Conservation (phyloP, 2,888 invertebrate genomes). For the Norana najaformis region DNA sequence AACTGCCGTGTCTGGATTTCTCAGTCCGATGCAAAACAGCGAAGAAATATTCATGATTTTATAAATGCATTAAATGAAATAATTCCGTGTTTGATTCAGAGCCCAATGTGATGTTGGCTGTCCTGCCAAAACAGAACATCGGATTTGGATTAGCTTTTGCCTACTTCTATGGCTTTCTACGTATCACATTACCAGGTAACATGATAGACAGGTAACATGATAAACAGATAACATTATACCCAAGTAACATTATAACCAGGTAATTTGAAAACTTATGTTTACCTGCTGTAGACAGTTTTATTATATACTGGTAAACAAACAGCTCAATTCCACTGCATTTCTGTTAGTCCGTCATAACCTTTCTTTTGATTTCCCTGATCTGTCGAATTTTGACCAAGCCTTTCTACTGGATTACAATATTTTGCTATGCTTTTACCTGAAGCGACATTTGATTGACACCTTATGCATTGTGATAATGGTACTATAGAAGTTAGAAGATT, state of each 20-base stretch:
- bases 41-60: too few species aligned
- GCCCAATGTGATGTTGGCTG: not conserved
- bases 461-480: too few species aligned
- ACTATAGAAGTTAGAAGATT: too few species aligned
- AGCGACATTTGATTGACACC: too few species aligned
- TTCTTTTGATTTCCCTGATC: too few species aligned
- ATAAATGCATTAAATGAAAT: not conserved
- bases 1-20: not conserved
- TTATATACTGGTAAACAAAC: too few species aligned
- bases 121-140: conserved; percentile 16
- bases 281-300: not conserved
- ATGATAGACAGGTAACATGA: not conserved
- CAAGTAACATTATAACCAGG: not conserved
- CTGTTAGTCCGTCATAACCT: too few species aligned
- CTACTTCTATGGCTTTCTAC: conserved; percentile 34
- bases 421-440: too few species aligned
- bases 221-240: not conserved
- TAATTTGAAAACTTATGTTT: not conserved
- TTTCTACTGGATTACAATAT: too few species aligned
- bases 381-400: too few species aligned
- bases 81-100: conserved; percentile 10
- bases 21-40: not conserved
- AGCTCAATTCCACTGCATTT: too few species aligned
- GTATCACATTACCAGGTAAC: conserved; percentile 27
- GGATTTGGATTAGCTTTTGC: conserved; percentile 29